Evolutionary conservation across 2,888 invertebrate species (phyloP).

Genomic region (Eristalis pertinax): DNA sequence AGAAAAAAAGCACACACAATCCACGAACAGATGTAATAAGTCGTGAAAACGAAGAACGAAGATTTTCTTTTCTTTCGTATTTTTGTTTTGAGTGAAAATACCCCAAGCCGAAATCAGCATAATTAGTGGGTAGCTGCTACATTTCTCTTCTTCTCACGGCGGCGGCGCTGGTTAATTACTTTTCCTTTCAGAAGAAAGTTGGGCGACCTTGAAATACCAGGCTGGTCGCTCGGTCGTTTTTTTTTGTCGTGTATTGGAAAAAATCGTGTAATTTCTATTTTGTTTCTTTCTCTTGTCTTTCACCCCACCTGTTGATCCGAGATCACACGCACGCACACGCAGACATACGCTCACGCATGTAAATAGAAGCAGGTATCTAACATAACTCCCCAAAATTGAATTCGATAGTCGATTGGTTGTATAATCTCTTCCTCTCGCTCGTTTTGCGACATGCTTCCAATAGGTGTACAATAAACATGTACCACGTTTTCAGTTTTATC

Average conservation of each 20-base stretch:
- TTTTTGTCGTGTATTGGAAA: background rate
- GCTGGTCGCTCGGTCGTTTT: background rate
- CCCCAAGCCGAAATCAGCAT: constrained; percentile 29
- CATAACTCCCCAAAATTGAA: background rate
- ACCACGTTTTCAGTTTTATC: background rate
- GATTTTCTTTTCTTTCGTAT: background rate
- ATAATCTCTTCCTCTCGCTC: background rate
- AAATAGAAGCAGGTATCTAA: background rate
- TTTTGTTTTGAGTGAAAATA: background rate
- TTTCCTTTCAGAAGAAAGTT: constrained; percentile 67
- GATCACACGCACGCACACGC: background rate
- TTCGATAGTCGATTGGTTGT: background rate
- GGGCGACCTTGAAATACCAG: constrained; percentile 36
- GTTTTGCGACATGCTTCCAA: background rate
- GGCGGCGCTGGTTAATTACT: constrained; percentile 31
- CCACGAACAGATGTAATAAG: background rate
- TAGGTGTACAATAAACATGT: background rate
- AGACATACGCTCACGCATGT: no score
- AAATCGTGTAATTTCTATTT: background rate
- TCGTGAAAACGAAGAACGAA: background rate
- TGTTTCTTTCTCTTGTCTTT: background rate
- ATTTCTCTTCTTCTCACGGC: constrained; percentile 8
- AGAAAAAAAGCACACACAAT: background rate
- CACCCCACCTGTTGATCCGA: background rate
- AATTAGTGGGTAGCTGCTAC: constrained; percentile 12